These are phyloP conservation scores for Magallana gigas DNA, from an alignment of 1,140 invertebrate genomes.

Conservation along the genomic window DNA sequence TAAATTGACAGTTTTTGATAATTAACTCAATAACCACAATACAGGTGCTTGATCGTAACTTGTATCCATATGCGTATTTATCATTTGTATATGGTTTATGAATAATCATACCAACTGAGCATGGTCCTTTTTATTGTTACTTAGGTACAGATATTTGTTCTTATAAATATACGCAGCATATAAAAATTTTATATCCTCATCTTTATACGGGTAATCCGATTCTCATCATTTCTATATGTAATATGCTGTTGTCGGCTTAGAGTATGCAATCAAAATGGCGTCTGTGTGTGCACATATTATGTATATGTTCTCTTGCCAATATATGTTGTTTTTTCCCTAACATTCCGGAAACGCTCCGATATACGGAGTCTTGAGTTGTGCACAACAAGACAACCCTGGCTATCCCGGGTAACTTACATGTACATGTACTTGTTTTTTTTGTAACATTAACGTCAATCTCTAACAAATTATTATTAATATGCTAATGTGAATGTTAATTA, in stretches of 20 bases:
- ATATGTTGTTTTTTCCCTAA: not conserved
- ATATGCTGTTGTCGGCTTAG: not conserved
- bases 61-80: not conserved
- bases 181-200: not conserved
- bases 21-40: conserved; percentile 4
- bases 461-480: too few species aligned
- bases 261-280: conserved; percentile 23
- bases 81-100: not conserved
- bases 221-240: not conserved
- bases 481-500: too few species aligned
- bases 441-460: too few species aligned
- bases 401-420: conserved; percentile 28
- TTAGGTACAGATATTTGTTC: too few species aligned
- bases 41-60: conserved; percentile 16
- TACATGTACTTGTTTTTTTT: not conserved
- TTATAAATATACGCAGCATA: conserved; percentile 10
- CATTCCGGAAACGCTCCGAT: conserved; percentile 18
- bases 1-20: conserved; percentile 33
- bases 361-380: not conserved
- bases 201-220: not conserved
- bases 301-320: conserved; percentile 19
- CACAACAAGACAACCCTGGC: conserved; percentile 11
- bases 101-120: too few species aligned
- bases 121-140: too few species aligned
- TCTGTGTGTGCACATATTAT: not conserved